Conservation (phyloP, 2,113 vertebrate genomes). For the Phocoena sinus region DNA sequence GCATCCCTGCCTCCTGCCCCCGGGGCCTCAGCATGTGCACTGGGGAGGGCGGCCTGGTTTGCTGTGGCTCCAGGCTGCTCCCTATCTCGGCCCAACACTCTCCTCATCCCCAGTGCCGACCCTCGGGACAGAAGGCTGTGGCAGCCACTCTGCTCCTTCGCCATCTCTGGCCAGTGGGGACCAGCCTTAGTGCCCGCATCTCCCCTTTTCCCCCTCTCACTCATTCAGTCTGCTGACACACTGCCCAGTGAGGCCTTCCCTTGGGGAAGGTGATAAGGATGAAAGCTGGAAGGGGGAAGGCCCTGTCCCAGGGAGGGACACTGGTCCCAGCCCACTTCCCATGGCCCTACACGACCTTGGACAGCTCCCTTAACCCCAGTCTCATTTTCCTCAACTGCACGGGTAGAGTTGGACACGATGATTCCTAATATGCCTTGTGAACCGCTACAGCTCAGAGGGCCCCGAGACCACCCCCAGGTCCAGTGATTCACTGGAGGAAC, state of each 20-base stretch:
- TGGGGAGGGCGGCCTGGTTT: accelerated
- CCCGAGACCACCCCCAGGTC: not conserved
- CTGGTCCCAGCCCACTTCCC: accelerated
- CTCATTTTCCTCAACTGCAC: not conserved
- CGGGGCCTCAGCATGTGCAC: accelerated
- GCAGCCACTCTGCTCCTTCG: not conserved
- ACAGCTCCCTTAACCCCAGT: not conserved
- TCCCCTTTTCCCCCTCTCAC: not conserved
- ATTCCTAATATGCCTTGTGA: not conserved
- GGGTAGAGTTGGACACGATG: not conserved
- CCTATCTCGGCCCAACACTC: accelerated
- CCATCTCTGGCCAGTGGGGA: not conserved
- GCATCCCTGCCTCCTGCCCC: not conserved
- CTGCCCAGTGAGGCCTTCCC: not conserved
- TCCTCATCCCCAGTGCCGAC: not conserved
- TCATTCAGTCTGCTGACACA: accelerated
- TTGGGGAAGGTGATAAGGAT: not conserved
- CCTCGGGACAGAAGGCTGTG: not conserved
- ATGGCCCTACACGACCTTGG: accelerated
- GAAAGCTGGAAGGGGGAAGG: too few relatives aligned
- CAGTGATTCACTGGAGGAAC: not conserved
- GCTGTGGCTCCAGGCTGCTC: not conserved
- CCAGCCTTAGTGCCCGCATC: accelerated
- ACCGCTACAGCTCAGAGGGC: not conserved
- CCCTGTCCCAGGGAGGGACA: accelerated